These are phyloP conservation scores for Gopherus evgoodei DNA, from an alignment of 2,113 vertebrate genomes.

Conservation along the genomic window DNA sequence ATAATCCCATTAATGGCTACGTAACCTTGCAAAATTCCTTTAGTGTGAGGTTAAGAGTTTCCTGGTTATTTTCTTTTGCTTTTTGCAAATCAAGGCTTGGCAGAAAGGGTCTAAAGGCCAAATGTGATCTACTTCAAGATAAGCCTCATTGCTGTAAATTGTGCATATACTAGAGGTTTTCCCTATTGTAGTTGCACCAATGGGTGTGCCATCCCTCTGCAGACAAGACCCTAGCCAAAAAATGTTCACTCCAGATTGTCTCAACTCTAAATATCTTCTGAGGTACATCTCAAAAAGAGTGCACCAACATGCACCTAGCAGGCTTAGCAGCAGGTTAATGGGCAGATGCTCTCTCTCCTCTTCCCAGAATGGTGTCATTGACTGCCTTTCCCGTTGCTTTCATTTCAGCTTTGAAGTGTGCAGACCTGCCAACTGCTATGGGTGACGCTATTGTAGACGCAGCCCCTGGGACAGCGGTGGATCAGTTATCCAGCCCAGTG, in stretches of 20 bases:
- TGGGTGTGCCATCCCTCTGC: background rate
- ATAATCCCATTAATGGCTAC: background rate
- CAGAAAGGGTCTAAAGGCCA: background rate
- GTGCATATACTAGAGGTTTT: background rate
- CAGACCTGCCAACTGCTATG: conserved; percentile 58
- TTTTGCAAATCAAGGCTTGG: background rate
- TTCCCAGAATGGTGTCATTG: background rate
- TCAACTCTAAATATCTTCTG: rapidly evolving
- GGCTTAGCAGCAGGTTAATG: background rate
- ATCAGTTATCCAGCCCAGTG: background rate
- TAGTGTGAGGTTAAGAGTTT: background rate
- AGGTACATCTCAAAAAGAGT: rapidly evolving
- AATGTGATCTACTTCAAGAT: rapidly evolving
- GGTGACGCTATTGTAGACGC: conserved; percentile 76
- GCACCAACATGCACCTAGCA: background rate
- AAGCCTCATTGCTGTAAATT: background rate
- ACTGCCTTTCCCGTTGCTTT: background rate
- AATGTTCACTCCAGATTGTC: background rate
- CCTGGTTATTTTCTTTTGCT: background rate
- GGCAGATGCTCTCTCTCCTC: background rate
- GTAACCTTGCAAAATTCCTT: rapidly evolving
- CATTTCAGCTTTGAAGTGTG: conserved; percentile 8
- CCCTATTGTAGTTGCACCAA: rapidly evolving
- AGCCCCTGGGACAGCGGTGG: background rate
- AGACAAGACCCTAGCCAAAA: rapidly evolving